A percentile compares a stretch with the other conserved stretches of the same genome.
These are phyloP conservation scores for Eilema sororculum DNA, from an alignment of 2,888 invertebrate genomes.

Conservation along the genomic window DNA sequence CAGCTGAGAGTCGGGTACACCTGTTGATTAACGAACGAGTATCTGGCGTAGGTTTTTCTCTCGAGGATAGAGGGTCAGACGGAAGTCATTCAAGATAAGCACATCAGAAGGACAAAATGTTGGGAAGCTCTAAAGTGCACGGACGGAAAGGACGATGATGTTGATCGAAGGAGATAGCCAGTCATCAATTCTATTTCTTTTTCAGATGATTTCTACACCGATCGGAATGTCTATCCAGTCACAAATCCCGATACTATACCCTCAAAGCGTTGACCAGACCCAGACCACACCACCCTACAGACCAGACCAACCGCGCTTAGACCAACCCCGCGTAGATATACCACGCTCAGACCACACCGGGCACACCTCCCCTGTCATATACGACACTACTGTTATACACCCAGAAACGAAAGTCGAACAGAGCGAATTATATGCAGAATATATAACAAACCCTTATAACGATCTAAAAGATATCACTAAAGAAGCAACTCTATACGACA, in stretches of 20 bases:
- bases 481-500: conserved; percentile 71
- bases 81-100: too few relatives aligned
- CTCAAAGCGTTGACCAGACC: conserved; percentile 53
- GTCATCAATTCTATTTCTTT: conserved; percentile 9
- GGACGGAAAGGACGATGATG: too few relatives aligned
- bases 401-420: conserved; percentile 56
- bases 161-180: too few relatives aligned
- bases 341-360: conserved; percentile 44
- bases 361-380: conserved; percentile 35
- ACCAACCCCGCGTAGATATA: conserved; percentile 34
- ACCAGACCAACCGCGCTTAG: conserved; percentile 28
- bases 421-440: conserved; percentile 84
- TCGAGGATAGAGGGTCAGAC: too few relatives aligned
- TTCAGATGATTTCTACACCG: conserved; percentile 89
- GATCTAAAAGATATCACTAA: conserved; percentile 67
- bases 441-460: conserved; percentile 87
- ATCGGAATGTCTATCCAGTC: conserved; percentile 84
- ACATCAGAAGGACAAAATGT: too few relatives aligned
- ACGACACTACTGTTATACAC: conserved; percentile 44
- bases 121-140: too few relatives aligned
- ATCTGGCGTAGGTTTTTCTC: too few relatives aligned
- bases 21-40: too few relatives aligned
- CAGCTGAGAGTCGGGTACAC: too few relatives aligned
- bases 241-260: conserved; percentile 74
- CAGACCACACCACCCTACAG: conserved; percentile 18